Evolutionary conservation across 2,113 vertebrate species (phyloP).

Genomic region (Peromyscus californicus): DNA sequence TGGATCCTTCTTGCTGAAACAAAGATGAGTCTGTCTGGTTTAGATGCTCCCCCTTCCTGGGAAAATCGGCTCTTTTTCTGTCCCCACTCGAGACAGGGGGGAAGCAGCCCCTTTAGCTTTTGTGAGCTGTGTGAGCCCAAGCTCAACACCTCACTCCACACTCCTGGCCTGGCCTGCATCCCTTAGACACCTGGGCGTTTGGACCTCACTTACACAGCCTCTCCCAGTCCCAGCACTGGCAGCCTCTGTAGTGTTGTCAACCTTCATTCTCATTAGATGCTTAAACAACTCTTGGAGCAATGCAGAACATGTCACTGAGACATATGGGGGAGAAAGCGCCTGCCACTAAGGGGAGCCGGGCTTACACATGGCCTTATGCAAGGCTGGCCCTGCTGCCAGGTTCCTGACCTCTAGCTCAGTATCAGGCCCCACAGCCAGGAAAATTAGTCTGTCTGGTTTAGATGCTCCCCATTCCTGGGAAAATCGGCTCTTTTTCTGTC

Average conservation of each 20-base stretch:
- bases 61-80: too few relatives aligned
- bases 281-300: neutral
- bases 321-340: neutral
- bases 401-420: neutral
- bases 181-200: fast-evolving
- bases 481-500: fast-evolving
- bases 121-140: neutral
- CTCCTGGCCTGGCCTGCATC: too few relatives aligned
- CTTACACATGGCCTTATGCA: neutral
- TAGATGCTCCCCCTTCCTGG: too few relatives aligned
- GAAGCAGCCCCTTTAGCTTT: neutral
- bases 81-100: fast-evolving
- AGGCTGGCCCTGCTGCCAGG: neutral
- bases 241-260: neutral
- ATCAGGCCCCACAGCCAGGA: neutral
- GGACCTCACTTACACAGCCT: neutral
- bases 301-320: neutral
- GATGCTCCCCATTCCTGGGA: neutral
- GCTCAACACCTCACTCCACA: too few relatives aligned
- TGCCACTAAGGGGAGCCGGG: neutral
- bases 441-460: neutral
- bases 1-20: neutral
- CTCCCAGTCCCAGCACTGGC: neutral
- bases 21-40: too few relatives aligned
- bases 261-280: neutral